phyloP scores from a whole-genome alignment of 2,888 invertebrate genomes.

The Priocnemis perturbator region DNA sequence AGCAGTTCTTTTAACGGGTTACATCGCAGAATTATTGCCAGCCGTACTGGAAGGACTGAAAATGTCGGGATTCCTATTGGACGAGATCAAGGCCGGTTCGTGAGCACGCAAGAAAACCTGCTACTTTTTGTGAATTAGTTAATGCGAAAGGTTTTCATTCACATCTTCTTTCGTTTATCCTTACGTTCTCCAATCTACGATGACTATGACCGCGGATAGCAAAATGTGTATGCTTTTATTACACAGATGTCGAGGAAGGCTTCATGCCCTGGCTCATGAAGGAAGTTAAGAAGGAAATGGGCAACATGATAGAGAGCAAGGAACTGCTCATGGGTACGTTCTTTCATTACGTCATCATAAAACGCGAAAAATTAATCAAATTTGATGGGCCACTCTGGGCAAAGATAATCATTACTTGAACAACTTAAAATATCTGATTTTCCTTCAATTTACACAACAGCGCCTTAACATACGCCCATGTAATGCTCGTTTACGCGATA shows the following conservation, averaged over 20 bases:
- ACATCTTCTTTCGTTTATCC: constrained; percentile 3
- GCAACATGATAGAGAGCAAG: constrained; percentile 87
- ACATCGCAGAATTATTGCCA: constrained; percentile 91
- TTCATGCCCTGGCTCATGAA: constrained; percentile 92
- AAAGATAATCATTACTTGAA: no score
- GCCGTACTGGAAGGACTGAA: constrained; percentile 88
- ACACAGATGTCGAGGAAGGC: constrained; percentile 84
- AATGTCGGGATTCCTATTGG: constrained; percentile 83
- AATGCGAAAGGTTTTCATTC: constrained; percentile 25
- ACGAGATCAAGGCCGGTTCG: constrained; percentile 79
- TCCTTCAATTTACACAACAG: no score
- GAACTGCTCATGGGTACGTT: constrained; percentile 85
- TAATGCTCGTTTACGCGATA: no score
- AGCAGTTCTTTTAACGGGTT: constrained; percentile 88
- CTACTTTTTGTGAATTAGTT: constrained; percentile 48
- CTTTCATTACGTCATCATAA: no score
- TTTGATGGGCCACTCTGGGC: no score
- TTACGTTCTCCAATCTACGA: constrained; percentile 3
- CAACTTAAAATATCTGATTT: no score
- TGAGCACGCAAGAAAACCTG: constrained; percentile 37
- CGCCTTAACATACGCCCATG: no score
- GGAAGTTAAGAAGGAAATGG: constrained; percentile 88
- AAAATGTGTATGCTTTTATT: background rate
- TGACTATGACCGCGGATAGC: background rate
- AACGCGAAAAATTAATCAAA: no score